Percentiles rank a stretch among this genome's conserved stretches.
These are phyloP conservation scores for Ceyx cyanopectus DNA, from an alignment of 2,113 vertebrate species.

Conservation along the genomic window DNA sequence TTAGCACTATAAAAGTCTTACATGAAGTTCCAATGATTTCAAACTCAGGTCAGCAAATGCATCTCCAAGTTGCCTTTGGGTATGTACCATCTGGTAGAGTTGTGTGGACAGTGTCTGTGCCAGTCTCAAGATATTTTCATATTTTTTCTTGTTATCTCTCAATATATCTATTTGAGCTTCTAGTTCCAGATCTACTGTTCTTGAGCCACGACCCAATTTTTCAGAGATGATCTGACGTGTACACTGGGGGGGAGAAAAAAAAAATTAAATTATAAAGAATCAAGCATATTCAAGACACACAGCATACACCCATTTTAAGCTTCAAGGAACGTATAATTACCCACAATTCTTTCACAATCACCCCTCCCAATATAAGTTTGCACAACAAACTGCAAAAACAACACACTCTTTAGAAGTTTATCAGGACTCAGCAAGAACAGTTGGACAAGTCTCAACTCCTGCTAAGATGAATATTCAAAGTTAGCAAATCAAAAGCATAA, in stretches of 20 bases:
- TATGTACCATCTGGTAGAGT: slow-evolving; percentile 94
- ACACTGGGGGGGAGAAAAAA: slow-evolving; percentile 80
- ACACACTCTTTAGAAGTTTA: slow-evolving; percentile 54
- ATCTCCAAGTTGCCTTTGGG: slow-evolving; percentile 95
- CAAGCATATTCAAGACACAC: slow-evolving; percentile 27
- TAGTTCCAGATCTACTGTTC: slow-evolving; percentile 95
- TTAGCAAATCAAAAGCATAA: slow-evolving; percentile 61
- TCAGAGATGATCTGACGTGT: slow-evolving; percentile 97
- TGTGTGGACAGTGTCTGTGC: slow-evolving; percentile 91
- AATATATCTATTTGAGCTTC: slow-evolving; percentile 96
- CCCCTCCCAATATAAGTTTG: slow-evolving; percentile 65
- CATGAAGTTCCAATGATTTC: slow-evolving; percentile 95
- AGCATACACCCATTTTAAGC: slow-evolving; percentile 43
- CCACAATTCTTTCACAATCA: slow-evolving; percentile 69
- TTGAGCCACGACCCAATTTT: slow-evolving; percentile 96
- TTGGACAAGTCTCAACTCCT: slow-evolving; percentile 61
- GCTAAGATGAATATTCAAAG: slow-evolving; percentile 57
- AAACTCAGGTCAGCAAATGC: slow-evolving; percentile 97
- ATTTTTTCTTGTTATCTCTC: slow-evolving; percentile 96
- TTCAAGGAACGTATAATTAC: slow-evolving; percentile 55
- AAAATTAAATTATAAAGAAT: slow-evolving; percentile 28
- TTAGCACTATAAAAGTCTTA: slow-evolving; percentile 77
- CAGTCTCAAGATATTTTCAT: slow-evolving; percentile 91
- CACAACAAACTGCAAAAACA: slow-evolving; percentile 67
- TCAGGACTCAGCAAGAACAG: slow-evolving; percentile 69